phyloP scores from a whole-genome alignment of 2,113 vertebrate species.

The Rattus rattus region DNA sequence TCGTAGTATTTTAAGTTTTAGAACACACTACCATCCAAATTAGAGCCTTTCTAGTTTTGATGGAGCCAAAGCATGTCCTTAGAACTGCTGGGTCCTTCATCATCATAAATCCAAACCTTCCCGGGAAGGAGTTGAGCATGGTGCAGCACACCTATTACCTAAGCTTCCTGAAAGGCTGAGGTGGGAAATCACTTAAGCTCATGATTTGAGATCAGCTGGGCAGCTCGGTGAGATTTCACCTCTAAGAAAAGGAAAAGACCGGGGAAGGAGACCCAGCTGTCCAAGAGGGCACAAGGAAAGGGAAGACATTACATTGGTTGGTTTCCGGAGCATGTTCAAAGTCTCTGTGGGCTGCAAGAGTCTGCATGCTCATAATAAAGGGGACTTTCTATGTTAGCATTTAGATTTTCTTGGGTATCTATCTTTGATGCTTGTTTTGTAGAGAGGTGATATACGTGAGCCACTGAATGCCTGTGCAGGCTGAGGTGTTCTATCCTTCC shows the following conservation, averaged over 20 bases:
- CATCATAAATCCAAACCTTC: background rate
- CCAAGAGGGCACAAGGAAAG: background rate
- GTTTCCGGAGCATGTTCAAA: background rate
- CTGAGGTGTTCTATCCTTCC: background rate
- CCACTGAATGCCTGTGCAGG: background rate
- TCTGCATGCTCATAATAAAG: background rate
- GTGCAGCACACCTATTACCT: background rate
- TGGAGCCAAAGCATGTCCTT: background rate
- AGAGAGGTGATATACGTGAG: background rate
- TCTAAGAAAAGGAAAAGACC: background rate
- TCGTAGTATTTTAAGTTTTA: background rate
- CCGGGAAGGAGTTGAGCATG: background rate
- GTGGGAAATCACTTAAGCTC: background rate
- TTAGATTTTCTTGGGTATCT: background rate
- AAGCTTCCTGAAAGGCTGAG: background rate
- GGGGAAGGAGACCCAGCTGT: background rate
- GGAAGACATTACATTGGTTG: background rate
- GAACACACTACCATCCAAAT: slow-evolving; percentile 26
- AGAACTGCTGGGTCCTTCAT: background rate
- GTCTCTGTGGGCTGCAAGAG: background rate
- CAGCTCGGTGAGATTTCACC: background rate
- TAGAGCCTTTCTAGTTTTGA: background rate
- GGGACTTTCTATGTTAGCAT: background rate
- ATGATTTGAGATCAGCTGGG: background rate
- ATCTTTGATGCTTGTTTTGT: background rate